Base-by-base conservation (phyloP, 2,888 invertebrate genomes). In the Athalia cordata region DNA sequence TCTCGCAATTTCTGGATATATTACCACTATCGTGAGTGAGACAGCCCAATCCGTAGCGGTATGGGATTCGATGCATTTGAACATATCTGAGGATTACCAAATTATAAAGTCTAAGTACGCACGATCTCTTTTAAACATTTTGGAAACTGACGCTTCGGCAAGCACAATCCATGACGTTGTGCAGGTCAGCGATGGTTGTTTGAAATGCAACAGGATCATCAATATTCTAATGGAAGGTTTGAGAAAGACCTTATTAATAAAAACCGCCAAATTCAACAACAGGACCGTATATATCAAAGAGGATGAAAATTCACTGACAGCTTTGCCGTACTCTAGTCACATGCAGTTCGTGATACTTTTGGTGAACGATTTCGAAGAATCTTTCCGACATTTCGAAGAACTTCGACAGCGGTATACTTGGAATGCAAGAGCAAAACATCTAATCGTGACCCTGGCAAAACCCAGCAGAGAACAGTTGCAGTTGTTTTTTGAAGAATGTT, bases 361-460 rank as follows among this genome's bases (percentile, higher is more conserved):
- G 5, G 8, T 52, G 5, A 52, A 50, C 43, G 50, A 65, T 50
- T 50, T 7, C 8, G 9, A 76, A 11, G 76, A 29, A n/a, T 76
- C 50, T 6, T 13, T 50, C 15, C 13, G 15, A 47, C 50, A 76
- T 50, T 13, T 49, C 29, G 55, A 76, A 13, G 49, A 50, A 49
- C 55, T 65, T 43, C 13, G 50, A 45, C 62, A n/a, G 3, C 55
- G 13, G 29, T 5, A 15, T 4, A 5, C 43, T 5, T 72, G 72
- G 72, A 72, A 72, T 50, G 52, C 72, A 55, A 72, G 72, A 72
- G 43, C 55, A 29, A 50, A 55, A 57, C 72, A 72, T 55, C 55
- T 72, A 29, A 43, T 50, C 43, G 4, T 72, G 52, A 55, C 55
- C 43, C 5, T 11, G 13, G 72, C n/a, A 5, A 7, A 50, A 50